Conservation (phyloP, 2,113 vertebrate species). For the Dromiciops gliroides region DNA sequence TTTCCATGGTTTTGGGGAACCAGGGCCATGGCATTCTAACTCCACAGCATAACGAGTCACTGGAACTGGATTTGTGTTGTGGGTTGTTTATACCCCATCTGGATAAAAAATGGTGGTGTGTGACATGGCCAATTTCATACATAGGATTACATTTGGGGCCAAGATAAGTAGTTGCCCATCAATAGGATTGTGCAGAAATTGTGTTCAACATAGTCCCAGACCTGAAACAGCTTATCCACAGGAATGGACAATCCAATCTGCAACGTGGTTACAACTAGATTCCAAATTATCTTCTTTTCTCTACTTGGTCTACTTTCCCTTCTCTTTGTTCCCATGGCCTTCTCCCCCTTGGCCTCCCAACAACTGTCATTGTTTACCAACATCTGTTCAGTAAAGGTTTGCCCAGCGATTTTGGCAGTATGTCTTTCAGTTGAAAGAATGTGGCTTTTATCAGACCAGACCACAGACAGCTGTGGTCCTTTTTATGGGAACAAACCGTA, state of each 20-base stretch:
- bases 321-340: not conserved
- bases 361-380: conserved; percentile 7
- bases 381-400: not conserved
- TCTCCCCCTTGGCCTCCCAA: conserved; percentile 3
- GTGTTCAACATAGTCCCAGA: not conserved
- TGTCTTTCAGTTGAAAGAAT: not conserved
- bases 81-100: not conserved
- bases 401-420: not conserved
- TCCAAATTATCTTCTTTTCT: not conserved
- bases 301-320: not conserved
- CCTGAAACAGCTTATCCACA: not conserved
- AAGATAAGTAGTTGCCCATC: not conserved
- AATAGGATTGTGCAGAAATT: not conserved
- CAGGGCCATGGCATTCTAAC: not conserved
- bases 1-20: not conserved
- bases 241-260: not conserved
- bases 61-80: not conserved
- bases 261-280: not conserved
- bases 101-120: not conserved
- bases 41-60: not conserved
- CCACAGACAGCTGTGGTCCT: not conserved
- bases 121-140: not conserved
- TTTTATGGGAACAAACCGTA: not conserved
- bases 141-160: not conserved
- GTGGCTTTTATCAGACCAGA: not conserved